Percentiles rank a stretch among this genome's conserved stretches.
Evolutionary conservation across 2,888 invertebrate genomes (phyloP).

Genomic region (Trilocha varians): DNA sequence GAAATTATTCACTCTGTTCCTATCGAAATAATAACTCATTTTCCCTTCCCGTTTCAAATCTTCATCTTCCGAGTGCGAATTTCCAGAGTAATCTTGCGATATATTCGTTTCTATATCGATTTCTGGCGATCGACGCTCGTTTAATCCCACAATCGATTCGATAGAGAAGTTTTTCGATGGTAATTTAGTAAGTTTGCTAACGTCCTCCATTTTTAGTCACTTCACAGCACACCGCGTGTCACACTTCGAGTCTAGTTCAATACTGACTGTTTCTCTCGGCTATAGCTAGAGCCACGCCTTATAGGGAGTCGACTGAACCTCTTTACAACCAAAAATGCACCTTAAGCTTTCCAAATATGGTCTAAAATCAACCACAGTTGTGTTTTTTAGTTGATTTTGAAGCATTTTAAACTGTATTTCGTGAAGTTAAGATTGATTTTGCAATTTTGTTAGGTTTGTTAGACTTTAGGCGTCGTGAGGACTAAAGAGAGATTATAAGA

Average conservation of each 20-base stretch:
- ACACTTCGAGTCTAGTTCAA: background rate
- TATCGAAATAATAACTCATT: slow-evolving; percentile 61
- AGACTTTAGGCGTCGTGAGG: too few species aligned
- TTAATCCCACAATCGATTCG: slow-evolving; percentile 74
- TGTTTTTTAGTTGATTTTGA: background rate
- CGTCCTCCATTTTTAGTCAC: slow-evolving; percentile 48
- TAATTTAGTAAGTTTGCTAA: slow-evolving; percentile 54
- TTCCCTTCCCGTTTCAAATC: slow-evolving; percentile 53
- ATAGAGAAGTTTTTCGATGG: slow-evolving; percentile 77
- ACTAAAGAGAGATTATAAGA: too few species aligned
- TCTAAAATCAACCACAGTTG: background rate
- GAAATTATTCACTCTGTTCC: slow-evolving; percentile 58
- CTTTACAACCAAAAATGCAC: background rate
- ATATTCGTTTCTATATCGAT: slow-evolving; percentile 63
- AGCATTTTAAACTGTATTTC: too few species aligned
- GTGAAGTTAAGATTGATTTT: too few species aligned
- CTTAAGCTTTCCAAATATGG: background rate
- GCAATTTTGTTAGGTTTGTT: too few species aligned
- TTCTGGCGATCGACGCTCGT: slow-evolving; percentile 51
- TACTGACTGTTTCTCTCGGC: background rate
- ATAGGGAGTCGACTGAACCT: background rate
- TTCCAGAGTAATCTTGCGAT: slow-evolving; percentile 44
- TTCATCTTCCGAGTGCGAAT: slow-evolving; percentile 52
- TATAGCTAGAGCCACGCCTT: background rate
- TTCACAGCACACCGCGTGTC: slow-evolving; percentile 3